Conservation (phyloP, 1,140 invertebrate genomes). For the Scaptomyza hsui region DNA sequence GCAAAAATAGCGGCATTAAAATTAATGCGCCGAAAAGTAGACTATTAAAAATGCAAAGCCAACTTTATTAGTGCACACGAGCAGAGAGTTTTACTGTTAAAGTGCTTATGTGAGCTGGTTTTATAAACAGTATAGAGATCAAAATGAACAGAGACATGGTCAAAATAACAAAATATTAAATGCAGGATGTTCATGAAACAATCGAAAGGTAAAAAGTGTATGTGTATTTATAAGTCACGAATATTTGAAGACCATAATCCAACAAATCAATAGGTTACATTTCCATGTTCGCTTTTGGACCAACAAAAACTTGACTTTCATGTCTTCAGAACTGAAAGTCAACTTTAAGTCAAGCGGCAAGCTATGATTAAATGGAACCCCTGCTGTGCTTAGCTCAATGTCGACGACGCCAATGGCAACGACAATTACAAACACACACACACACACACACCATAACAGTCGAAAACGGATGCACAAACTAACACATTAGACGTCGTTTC, state of each 20-base stretch:
- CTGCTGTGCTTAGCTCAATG: neutral
- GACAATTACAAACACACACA: constrained; percentile 51
- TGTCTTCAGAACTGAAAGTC: neutral
- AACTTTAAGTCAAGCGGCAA: neutral
- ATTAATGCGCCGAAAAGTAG: constrained; percentile 79
- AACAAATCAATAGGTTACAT: too few relatives aligned
- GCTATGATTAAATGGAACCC: neutral
- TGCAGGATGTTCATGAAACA: neutral
- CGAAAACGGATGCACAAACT: constrained; percentile 44
- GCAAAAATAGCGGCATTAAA: constrained; percentile 60
- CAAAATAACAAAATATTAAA: neutral
- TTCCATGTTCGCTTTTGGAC: too few relatives aligned
- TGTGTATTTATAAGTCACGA: too few relatives aligned
- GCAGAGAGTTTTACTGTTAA: constrained; percentile 9
- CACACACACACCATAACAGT: constrained; percentile 24
- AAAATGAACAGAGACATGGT: constrained; percentile 14
- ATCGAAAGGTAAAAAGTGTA: neutral
- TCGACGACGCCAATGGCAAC: constrained; percentile 51
- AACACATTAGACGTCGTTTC: constrained; percentile 77
- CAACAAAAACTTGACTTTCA: too few relatives aligned
- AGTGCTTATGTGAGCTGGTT: constrained; percentile 30
- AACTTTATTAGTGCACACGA: constrained; percentile 58
- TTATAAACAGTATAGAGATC: constrained; percentile 23
- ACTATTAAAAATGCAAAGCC: constrained; percentile 66
- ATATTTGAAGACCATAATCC: too few relatives aligned